Percentiles rank a stretch among this genome's conserved stretches.
These are phyloP conservation scores for Philaethria dido DNA, from an alignment of 2,888 invertebrate species.

Conservation along the genomic window DNA sequence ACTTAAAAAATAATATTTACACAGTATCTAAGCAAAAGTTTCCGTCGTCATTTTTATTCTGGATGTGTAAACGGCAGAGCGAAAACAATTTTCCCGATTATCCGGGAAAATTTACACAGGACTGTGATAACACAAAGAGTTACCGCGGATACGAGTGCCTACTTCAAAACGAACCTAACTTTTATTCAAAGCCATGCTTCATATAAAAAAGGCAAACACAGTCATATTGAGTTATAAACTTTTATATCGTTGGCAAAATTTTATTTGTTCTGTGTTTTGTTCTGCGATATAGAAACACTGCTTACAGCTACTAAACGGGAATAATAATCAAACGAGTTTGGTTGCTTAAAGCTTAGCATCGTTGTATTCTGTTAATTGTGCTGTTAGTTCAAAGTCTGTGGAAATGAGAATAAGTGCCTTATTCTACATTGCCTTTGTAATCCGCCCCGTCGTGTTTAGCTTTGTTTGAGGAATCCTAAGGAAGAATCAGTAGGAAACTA, in stretches of 20 bases:
- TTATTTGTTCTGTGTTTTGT: slow-evolving; percentile 26
- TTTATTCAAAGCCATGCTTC: slow-evolving; percentile 31
- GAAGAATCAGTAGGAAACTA: neutral
- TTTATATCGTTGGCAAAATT: slow-evolving; percentile 30
- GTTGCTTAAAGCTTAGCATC: slow-evolving; percentile 19
- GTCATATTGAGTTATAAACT: slow-evolving; percentile 36
- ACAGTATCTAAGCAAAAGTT: slow-evolving; percentile 2
- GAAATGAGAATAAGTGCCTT: slow-evolving; percentile 16
- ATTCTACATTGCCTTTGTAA: slow-evolving; percentile 13
- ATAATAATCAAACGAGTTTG: slow-evolving; percentile 20
- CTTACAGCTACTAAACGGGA: slow-evolving; percentile 9
- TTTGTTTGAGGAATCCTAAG: neutral
- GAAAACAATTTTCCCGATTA: slow-evolving; percentile 33
- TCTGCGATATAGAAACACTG: slow-evolving; percentile 21
- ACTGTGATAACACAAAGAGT: slow-evolving; percentile 33
- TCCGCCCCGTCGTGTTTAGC: slow-evolving; percentile 7
- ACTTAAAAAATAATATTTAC: slow-evolving; percentile 11
- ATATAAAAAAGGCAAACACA: slow-evolving; percentile 36
- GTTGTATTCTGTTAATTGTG: slow-evolving; percentile 22
- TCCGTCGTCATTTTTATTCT: slow-evolving; percentile 23
- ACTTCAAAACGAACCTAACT: slow-evolving; percentile 33
- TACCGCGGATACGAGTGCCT: slow-evolving; percentile 24
- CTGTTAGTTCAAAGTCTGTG: slow-evolving; percentile 16
- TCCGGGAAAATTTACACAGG: slow-evolving; percentile 30
- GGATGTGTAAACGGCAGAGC: slow-evolving; percentile 20